These are phyloP conservation scores for Heliconius erato DNA, from an alignment of 2,888 invertebrate genomes.

Conservation along the genomic window DNA sequence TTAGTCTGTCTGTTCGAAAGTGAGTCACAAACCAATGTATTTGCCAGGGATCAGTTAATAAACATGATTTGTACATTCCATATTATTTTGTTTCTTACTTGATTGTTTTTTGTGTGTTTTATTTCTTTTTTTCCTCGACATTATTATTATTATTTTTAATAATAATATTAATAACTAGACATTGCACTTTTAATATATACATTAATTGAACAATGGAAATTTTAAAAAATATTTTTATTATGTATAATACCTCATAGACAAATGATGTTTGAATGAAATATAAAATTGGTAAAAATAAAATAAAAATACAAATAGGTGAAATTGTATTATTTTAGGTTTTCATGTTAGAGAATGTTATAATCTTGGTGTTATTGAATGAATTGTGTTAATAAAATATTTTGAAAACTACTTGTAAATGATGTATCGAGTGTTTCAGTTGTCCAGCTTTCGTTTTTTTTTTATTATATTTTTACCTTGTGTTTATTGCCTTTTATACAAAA, in stretches of 20 bases:
- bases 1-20: slow-evolving; percentile 60
- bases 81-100: slow-evolving; percentile 89
- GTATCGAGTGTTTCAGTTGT: slow-evolving; percentile 75
- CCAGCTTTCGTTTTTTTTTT: slow-evolving; percentile 49
- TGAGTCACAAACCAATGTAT: slow-evolving; percentile 83
- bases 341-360: slow-evolving; percentile 87
- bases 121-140: slow-evolving; percentile 72
- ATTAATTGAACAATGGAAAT: slow-evolving; percentile 68
- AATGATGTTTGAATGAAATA: slow-evolving; percentile 85
- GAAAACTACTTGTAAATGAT: slow-evolving; percentile 82
- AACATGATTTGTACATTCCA: slow-evolving; percentile 93
- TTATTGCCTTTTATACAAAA: background rate
- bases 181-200: slow-evolving; percentile 71
- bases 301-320: slow-evolving; percentile 76
- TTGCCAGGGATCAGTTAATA: slow-evolving; percentile 88
- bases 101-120: slow-evolving; percentile 81
- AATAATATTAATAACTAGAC: slow-evolving; percentile 64
- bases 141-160: slow-evolving; percentile 37
- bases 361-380: slow-evolving; percentile 87
- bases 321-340: slow-evolving; percentile 85
- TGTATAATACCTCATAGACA: slow-evolving; percentile 82
- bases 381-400: slow-evolving; percentile 87
- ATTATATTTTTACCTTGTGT: slow-evolving; percentile 34
- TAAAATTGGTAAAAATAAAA: slow-evolving; percentile 79
- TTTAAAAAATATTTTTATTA: slow-evolving; percentile 80